Evolutionary conservation across 2,797 vertebrate species (phyloP), one percentile per base, ranked within the genome.

Genomic region (Ciconia nigra): DNA sequence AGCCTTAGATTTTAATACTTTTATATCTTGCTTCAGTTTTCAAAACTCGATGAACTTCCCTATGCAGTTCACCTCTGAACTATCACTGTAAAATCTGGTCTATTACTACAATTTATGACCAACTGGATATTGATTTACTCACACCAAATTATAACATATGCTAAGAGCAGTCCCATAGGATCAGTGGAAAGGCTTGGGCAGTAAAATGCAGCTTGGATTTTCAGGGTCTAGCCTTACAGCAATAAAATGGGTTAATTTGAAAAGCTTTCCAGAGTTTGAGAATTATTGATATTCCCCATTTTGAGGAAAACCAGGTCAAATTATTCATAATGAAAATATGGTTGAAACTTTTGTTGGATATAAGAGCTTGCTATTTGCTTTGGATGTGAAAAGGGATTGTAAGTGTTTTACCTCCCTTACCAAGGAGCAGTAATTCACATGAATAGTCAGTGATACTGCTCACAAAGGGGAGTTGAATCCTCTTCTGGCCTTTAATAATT

Each of bases 91-190:
- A 82, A 97, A 92, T 70, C 20, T 85, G 41, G 93, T 87, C 35
- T 86, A 82, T 85, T 83, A 15, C 72, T 94, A 65, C 63, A 93
- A 80, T 79, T 49, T 57, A 86, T 77, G 39, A 28, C 42, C 58
- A n/a, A 20, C 22, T 84, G 46, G n/a, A 42, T 95, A 94, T 96
- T 90, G 94, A 94, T 96, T 92, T 89, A 87, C 41, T 90, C n/a
- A 39, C 35, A 51, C 33, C 49, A 70, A 92, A 89, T 73, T 71
- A 82, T 85, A 92, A 73, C 55, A 42, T 82, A 80, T 70, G 42
- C 58, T 80, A 67, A 80, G 47, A 85, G 41, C 67, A 73, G 47
- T 59, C 86, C 33, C 63, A 31, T 49, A 87, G 37, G 57, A 83
- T 54, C 35, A 66, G 25, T 73, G 54, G 26, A 61, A 82, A 66